Conservation (phyloP, 2,888 invertebrate genomes). For the Ormyrus pomaceus region DNA sequence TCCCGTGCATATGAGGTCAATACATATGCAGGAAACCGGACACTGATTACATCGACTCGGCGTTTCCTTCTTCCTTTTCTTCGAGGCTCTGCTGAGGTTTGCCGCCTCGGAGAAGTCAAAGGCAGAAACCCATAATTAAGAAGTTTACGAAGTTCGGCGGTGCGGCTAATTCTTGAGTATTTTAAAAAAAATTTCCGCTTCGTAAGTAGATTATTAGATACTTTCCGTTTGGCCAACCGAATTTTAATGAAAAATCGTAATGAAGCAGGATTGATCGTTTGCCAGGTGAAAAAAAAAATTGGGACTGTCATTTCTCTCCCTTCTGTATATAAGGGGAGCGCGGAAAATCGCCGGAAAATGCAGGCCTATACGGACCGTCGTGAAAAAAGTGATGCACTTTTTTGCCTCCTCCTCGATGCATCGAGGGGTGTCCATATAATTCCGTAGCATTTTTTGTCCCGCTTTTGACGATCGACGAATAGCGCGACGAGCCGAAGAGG, state of each 20-base stretch:
- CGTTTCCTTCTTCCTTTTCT: background rate
- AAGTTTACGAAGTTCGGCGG: too few species aligned
- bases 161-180: too few species aligned
- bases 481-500: too few species aligned
- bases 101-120: too few species aligned
- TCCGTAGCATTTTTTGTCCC: too few species aligned
- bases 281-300: constrained; percentile 5
- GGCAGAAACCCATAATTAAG: too few species aligned
- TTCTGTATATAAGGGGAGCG: background rate
- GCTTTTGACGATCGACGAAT: background rate
- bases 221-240: constrained; percentile 5
- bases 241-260: constrained; percentile 27
- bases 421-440: too few species aligned
- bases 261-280: constrained; percentile 2
- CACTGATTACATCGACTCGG: background rate
- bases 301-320: background rate
- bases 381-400: background rate
- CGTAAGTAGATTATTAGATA: too few species aligned
- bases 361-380: background rate
- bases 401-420: too few species aligned
- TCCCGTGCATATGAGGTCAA: background rate
- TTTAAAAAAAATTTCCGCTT: too few species aligned
- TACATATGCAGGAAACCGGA: background rate
- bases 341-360: too few species aligned
- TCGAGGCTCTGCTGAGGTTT: too few species aligned